Base-by-base conservation (phyloP, 2,797 vertebrate genomes). In the Tympanoctomys barrerae region DNA sequence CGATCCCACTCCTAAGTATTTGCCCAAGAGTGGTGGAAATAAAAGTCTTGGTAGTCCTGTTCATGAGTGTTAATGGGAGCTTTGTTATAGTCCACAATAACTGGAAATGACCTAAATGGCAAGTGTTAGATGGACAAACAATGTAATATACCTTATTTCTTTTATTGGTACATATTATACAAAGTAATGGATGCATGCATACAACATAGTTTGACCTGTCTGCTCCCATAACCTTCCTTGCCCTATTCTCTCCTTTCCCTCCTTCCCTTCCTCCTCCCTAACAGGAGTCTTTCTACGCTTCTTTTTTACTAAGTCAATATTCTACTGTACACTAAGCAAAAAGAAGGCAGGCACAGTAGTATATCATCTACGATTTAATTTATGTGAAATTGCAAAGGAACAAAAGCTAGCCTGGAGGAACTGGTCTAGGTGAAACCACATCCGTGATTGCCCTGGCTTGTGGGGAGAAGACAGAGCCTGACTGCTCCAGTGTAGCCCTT, bases 261-360 rank as follows among this genome's bases (percentile, higher is more conserved):
- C 5, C 31, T 42, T 71, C 36, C 70, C 70, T 71, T 42, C 70
- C 70, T 12, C 21, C 46, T 36, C 42, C 7, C 73, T 75, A 75
- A 28, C 24, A 73, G 21, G 26, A 42, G 26, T 46, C 73, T 75
- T 75, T 75, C 39, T 28, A 18, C 13, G 26, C 12, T 46, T 46
- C 73, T 46, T 87, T n/a, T 84, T 57, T 59, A 52, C 26, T 80
- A 52, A 88, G 28, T 73, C 33, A 61, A 1, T 81, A 57, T 94
- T 75, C 90, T 33, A 78, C 26, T 26, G 42, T 54, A 84, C 12
- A 73, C n/a, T 79, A 49, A 94, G 77, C 62, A 39, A 82, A 78
- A 95, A 95, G 68, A 96, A 96, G 57, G 46, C 61, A 85, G 14
- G 82, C 64, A n/a, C 62, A 70, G 22, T 73, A 70, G 42, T 83